These are phyloP conservation scores for Crenuchus spilurus DNA, from an alignment of 2,797 vertebrate species.

Conservation along the genomic window DNA sequence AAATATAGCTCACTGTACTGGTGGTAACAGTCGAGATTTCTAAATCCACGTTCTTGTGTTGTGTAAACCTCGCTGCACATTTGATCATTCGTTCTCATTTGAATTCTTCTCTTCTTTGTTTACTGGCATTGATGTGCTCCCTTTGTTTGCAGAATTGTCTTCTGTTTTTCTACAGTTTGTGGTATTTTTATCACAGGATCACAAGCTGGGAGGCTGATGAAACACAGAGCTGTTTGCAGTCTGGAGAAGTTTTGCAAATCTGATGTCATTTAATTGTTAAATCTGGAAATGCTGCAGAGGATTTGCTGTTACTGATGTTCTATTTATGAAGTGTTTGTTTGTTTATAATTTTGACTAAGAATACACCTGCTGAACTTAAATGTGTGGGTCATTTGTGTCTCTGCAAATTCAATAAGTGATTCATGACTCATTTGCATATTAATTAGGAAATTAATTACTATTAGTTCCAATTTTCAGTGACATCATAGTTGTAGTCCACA, in stretches of 20 bases:
- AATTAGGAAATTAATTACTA: too few relatives aligned
- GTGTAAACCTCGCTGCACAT: background rate
- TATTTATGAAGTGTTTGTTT: constrained; percentile 7
- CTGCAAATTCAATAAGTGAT: background rate
- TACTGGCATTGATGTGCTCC: background rate
- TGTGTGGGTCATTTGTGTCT: background rate
- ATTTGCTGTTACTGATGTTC: constrained; percentile 14
- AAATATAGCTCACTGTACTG: background rate
- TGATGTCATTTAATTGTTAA: constrained; percentile 3
- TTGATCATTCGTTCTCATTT: background rate
- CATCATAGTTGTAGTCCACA: too few relatives aligned
- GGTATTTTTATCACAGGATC: background rate
- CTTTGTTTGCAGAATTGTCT: background rate
- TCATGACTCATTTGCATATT: background rate
- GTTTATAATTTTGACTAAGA: background rate
- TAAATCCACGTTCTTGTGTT: background rate
- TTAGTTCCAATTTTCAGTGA: too few relatives aligned
- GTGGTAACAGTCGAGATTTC: background rate
- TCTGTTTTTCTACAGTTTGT: background rate
- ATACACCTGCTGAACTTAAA: constrained; percentile 11
- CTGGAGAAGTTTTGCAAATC: background rate
- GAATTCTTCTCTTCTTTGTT: background rate
- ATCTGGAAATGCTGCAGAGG: background rate
- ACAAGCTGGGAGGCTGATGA: background rate
- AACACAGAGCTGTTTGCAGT: constrained; percentile 12